These are phyloP conservation scores for Dasysyrphus tricinctus DNA, from an alignment of 2,888 invertebrate species.

Conservation along the genomic window DNA sequence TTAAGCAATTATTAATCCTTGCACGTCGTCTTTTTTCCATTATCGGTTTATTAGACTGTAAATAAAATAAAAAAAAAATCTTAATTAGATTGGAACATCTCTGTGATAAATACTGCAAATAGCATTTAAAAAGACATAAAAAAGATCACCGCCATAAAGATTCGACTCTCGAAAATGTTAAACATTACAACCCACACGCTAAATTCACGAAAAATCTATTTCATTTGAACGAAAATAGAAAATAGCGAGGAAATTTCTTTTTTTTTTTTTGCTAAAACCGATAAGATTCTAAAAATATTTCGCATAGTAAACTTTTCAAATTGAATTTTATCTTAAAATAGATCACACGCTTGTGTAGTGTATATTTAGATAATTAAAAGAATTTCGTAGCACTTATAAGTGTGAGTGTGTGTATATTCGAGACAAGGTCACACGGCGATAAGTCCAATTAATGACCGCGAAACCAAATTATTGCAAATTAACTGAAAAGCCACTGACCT, in stretches of 20 bases:
- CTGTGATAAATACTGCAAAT: not conserved
- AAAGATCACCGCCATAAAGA: not conserved
- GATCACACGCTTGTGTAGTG: conserved; percentile 32
- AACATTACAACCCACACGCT: not conserved
- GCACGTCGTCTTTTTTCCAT: conserved; percentile 96
- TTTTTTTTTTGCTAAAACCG: conserved; percentile 24
- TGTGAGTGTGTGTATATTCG: not conserved
- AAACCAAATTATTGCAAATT: conserved; percentile 7
- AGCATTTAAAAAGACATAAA: not conserved
- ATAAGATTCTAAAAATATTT: conserved; percentile 60
- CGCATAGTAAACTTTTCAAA: conserved; percentile 39
- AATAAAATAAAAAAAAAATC: conserved; percentile 45
- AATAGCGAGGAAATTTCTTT: not conserved
- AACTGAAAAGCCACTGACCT: conserved; percentile 64
- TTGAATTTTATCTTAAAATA: conserved; percentile 62
- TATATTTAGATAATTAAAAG: conserved; percentile 35
- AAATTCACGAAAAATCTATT: not conserved
- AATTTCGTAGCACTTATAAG: not conserved
- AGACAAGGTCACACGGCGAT: conserved; percentile 61
- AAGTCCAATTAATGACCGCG: conserved; percentile 41
- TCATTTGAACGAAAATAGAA: conserved; percentile 13
- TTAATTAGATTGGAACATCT: conserved; percentile 1
- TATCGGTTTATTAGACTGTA: conserved; percentile 95
- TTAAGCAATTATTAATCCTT: conserved; percentile 94
- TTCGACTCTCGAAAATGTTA: not conserved